Base-by-base conservation (phyloP, 2,113 vertebrate genomes). In the Pseudopipra pipra region DNA sequence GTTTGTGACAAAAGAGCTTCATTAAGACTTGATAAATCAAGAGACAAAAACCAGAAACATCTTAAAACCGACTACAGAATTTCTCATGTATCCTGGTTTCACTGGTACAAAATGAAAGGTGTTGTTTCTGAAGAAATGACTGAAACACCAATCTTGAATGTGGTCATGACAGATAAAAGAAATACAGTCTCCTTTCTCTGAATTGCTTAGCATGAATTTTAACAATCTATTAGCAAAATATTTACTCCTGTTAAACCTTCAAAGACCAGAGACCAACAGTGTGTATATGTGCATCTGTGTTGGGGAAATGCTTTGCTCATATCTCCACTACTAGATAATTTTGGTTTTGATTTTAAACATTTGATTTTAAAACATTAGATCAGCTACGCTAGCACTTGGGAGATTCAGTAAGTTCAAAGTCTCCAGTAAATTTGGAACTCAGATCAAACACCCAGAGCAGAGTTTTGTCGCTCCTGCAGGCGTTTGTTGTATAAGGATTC, bases 281-380 rank as follows among this genome's bases (percentile, higher is more conserved):
- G 10, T 15, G 14, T 14, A 17, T 19, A 23, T 2, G 37, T 12
- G 8, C 14, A 37, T 67, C 35, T 59, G 15, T 70, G 52, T 37
- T 44, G 33, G 39, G 49, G 56, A 93, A 91, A 83, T 33, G 37
- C 37, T 83, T 83, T 83, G 28, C 79, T 93, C 16, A 0, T 63
- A 47, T 80, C 55, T 70, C 59, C 65, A 41, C 33, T 71, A 37
- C 28, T 70, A 75, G 31, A 81, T 72, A 28, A 65, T 92, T 86
- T 49, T 61, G 37, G 33, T 9, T 91, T 94, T 82, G 39, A 87
- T 87, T 92, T 94, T 68, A 70, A 91, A 61, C 62, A 68, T 83
- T 75, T 92, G 46, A 88, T 88, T 95, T 93, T 71, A 87, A 95
- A 90, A 88, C 39, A 70, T 2, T 35, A n/a, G 27, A 75, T 88